A percentile compares a stretch with the other conserved stretches of the same genome.
phyloP scores from a whole-genome alignment of 2,113 vertebrate genomes.

The Pongo abelii region DNA sequence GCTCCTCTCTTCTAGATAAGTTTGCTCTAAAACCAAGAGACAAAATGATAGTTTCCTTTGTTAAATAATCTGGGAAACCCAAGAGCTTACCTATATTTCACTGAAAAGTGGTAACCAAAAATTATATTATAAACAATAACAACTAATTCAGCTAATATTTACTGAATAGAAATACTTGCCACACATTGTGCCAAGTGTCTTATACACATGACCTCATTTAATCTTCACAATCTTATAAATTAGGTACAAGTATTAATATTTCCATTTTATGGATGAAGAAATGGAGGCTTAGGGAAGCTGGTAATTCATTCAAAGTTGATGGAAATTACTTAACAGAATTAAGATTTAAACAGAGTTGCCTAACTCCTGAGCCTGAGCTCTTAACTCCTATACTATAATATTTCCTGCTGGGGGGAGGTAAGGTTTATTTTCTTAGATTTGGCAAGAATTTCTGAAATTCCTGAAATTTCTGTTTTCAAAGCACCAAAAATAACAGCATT shows the following conservation, averaged over 20 bases:
- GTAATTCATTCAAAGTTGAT: neutral
- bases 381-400: neutral
- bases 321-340: neutral
- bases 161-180: neutral
- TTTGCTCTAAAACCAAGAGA: neutral
- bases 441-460: constrained; percentile 15
- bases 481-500: neutral
- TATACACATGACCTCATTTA: constrained; percentile 6
- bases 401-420: neutral
- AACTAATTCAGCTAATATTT: neutral
- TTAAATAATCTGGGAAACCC: neutral
- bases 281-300: neutral
- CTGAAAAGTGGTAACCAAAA: neutral
- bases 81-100: neutral
- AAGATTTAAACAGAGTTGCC: constrained; percentile 6
- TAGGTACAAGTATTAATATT: neutral
- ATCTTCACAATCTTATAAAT: neutral
- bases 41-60: neutral
- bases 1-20: neutral
- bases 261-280: neutral
- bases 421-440: constrained; percentile 4
- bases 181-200: neutral
- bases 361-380: neutral
- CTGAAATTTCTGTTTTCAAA: neutral
- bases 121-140: neutral